phyloP scores from a whole-genome alignment of 37 sponge, comb jelly and placozoan species.

The Mnemiopsis leidyi region DNA sequence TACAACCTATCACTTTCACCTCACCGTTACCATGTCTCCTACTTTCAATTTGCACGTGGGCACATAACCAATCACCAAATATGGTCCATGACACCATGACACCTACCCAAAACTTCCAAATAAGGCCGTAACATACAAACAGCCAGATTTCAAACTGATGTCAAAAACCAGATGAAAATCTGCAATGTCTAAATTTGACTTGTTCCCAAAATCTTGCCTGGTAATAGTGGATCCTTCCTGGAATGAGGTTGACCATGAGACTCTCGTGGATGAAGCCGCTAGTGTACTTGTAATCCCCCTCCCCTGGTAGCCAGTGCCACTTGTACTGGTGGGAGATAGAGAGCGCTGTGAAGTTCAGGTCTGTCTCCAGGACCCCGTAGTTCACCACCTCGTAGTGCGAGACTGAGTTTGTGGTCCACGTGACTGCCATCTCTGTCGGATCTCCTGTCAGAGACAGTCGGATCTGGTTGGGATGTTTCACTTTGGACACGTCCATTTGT shows the following conservation, averaged over 20 bases:
- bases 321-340: constrained; percentile 54
- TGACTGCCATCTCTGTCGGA: constrained; percentile 48
- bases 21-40: too few species aligned
- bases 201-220: too few species aligned
- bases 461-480: constrained; percentile 32
- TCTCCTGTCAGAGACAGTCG: constrained; percentile 11
- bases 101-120: too few species aligned
- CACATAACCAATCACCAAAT: too few species aligned
- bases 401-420: constrained; percentile 57
- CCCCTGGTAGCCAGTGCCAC: neutral
- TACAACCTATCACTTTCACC: too few species aligned
- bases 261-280: constrained; percentile 63
- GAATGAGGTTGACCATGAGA: constrained; percentile 50
- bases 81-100: too few species aligned
- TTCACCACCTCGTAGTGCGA: constrained; percentile 9
- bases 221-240: constrained; percentile 34
- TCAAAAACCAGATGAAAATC: too few species aligned
- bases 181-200: too few species aligned
- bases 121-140: too few species aligned
- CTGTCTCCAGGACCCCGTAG: constrained; percentile 12
- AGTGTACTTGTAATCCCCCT: neutral
- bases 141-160: too few species aligned
- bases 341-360: neutral
- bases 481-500: neutral
- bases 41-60: too few species aligned